These are phyloP conservation scores for Dryococelus australis DNA, from an alignment of 2,888 invertebrate genomes.

Conservation along the genomic window DNA sequence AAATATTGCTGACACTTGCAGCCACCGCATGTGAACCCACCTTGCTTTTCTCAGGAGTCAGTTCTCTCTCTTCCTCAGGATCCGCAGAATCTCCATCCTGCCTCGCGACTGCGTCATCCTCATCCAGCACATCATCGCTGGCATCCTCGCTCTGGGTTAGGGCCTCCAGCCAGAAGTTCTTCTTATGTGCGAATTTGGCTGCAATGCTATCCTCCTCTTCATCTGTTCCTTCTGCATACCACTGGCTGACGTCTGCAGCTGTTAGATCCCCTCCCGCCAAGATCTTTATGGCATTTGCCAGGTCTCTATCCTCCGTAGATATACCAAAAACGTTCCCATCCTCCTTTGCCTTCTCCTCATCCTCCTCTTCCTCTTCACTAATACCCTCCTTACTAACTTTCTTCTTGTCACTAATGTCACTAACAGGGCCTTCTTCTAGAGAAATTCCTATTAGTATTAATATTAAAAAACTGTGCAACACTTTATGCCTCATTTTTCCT, in stretches of 20 bases:
- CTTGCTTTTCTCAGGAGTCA: conserved; percentile 74
- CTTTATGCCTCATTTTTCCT: conserved; percentile 44
- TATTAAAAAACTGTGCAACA: conserved; percentile 30
- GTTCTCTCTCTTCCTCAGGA: conserved; percentile 57
- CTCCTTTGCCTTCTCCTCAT: neutral
- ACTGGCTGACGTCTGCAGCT: neutral
- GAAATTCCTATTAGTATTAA: conserved; percentile 30
- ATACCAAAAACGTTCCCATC: neutral
- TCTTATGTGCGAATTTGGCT: neutral
- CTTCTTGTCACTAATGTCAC: neutral
- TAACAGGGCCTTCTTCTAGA: conserved; percentile 24
- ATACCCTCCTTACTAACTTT: neutral
- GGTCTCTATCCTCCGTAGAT: neutral
- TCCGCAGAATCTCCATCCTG: neutral
- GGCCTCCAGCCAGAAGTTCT: neutral
- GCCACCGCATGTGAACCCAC: conserved; percentile 55
- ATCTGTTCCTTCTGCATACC: neutral
- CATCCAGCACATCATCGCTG: neutral
- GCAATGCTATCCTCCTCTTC: neutral
- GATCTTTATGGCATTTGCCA: neutral
- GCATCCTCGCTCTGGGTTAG: neutral
- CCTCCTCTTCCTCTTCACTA: neutral
- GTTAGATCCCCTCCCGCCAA: neutral
- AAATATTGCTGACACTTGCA: no score
- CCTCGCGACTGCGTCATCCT: neutral